phyloP scores from a whole-genome alignment of 2,113 vertebrate species.

The Plecotus auritus region DNA sequence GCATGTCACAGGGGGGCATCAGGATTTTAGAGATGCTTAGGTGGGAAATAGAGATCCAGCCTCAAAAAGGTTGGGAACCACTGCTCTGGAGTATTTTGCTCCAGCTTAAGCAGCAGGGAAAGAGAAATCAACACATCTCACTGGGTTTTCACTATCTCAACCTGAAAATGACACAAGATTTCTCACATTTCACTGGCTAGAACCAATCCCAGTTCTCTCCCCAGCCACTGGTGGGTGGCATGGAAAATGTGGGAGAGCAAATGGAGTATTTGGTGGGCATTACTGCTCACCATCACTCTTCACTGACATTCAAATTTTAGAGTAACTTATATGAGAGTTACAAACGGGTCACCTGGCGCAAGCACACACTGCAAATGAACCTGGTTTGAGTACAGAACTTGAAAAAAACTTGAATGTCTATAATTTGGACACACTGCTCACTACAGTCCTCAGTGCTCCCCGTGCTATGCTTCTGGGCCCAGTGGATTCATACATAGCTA shows the following conservation, averaged over 20 bases:
- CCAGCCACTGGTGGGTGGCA: background rate
- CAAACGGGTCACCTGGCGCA: background rate
- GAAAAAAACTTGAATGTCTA: background rate
- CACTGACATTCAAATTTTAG: background rate
- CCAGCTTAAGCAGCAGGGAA: background rate
- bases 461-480: background rate
- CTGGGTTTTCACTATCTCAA: background rate
- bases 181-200: background rate
- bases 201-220: background rate
- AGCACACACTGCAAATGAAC: background rate
- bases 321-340: background rate
- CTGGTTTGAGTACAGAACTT: background rate
- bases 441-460: background rate
- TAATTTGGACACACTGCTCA: background rate
- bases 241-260: background rate
- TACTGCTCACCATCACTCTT: background rate
- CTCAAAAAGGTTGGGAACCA: no score
- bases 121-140: background rate
- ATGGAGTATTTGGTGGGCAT: background rate
- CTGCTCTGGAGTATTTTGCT: no score
- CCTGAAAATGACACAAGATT: background rate
- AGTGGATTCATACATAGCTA: background rate
- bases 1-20: no score
- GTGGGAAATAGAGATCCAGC: no score
- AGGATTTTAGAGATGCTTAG: no score